Conservation (phyloP, 2,113 vertebrate genomes). For the Colaptes auratus region DNA sequence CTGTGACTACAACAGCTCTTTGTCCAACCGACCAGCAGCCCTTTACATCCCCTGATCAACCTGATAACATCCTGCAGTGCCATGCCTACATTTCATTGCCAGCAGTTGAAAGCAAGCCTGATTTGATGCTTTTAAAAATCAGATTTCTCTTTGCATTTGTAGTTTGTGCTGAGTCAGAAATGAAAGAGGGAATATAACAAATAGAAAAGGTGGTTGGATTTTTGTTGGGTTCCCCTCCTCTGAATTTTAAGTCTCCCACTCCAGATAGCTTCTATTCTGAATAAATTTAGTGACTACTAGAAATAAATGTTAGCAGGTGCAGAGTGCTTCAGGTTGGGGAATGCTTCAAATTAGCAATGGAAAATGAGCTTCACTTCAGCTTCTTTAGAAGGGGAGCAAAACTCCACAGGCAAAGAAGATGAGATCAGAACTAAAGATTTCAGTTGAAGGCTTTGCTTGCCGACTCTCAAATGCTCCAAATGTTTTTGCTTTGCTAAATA, state of each 20-base stretch:
- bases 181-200: background rate
- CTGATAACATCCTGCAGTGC: background rate
- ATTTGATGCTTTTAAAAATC: background rate
- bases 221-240: fast-evolving
- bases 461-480: background rate
- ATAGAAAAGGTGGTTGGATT: background rate
- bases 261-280: background rate
- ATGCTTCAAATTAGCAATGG: background rate
- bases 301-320: background rate
- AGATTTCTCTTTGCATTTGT: background rate
- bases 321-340: background rate
- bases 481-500: background rate
- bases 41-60: background rate
- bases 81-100: background rate
- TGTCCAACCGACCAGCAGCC: background rate
- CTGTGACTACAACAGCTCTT: fast-evolving
- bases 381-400: background rate
- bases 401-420: background rate
- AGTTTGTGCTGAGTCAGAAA: background rate
- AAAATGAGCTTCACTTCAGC: background rate
- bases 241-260: background rate
- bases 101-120: background rate
- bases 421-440: background rate
- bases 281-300: background rate
- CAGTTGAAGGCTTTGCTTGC: background rate